A percentile compares a stretch with the other conserved stretches of the same genome.
Conservation (phyloP, 1,140 invertebrate genomes). For the Diuraphis noxia region DNA sequence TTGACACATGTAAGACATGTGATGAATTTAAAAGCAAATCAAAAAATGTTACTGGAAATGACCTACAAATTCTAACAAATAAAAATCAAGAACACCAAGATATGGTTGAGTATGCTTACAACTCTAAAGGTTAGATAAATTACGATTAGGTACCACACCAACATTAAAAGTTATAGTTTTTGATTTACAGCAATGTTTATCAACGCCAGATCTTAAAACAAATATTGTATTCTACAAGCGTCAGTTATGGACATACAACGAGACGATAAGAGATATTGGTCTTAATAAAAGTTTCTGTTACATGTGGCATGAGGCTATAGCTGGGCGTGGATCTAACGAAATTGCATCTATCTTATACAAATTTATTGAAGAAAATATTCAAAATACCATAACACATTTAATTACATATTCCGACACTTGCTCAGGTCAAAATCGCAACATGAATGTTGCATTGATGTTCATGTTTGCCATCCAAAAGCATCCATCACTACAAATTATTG, state of each 20-base stretch:
- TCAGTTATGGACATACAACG: slow-evolving; percentile 51
- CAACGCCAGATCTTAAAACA: slow-evolving; percentile 43
- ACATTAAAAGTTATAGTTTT: slow-evolving; percentile 30
- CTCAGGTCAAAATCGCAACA: slow-evolving; percentile 46
- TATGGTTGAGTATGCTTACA: neutral
- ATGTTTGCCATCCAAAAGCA: neutral
- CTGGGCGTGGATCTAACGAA: neutral
- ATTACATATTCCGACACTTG: slow-evolving; percentile 51
- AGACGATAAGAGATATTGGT: slow-evolving; percentile 21
- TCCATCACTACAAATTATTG: neutral
- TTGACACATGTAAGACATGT: slow-evolving; percentile 4
- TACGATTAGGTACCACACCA: neutral
- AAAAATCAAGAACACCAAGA: neutral
- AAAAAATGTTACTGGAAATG: neutral
- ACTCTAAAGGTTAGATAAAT: neutral
- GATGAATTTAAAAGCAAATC: slow-evolving; percentile 5
- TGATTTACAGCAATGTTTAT: slow-evolving; percentile 54
- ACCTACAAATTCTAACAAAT: neutral
- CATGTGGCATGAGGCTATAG: neutral
- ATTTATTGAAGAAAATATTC: neutral
- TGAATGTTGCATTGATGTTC: slow-evolving; percentile 37
- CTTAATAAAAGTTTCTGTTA: slow-evolving; percentile 12
- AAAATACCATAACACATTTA: neutral
- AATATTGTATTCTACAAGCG: slow-evolving; percentile 53
- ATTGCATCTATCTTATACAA: slow-evolving; percentile 20